Base-by-base conservation (phyloP, 1,140 invertebrate species). In the Cherax destructor region DNA sequence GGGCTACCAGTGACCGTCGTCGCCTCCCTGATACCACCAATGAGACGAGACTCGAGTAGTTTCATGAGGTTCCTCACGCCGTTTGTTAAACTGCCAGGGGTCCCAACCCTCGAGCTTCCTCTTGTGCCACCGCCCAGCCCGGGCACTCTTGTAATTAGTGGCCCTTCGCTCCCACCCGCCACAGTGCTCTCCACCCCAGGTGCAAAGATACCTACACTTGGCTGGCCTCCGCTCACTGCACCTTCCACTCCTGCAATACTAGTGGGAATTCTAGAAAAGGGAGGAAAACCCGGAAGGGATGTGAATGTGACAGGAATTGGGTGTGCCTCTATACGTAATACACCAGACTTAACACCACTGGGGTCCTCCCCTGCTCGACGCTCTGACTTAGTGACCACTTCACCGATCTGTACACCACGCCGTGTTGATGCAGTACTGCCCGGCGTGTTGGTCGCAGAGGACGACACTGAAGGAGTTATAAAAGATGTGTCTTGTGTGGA, bases 281-380 rank as follows among this genome's bases (percentile, higher is more conserved):
- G 30, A 47, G 88, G 88, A 21, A 90, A 90, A 0, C 88, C 88
- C 1, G 88, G 88, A 1, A 86, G 88, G 52, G 88, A 86, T 24
- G 81, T 78, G 77, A 91, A 91, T 16, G 88, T 91, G 81, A 91
- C 88, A 3, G 88, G 88, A 16, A 91, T 91, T n/a, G 88, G 88
- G 56, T 91, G 88, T 21, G 81, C 30, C 5, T 90, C 88, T 5
- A 77, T 11, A n/a, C 83, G 81, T 49, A 90, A 49, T 3, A 85
- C 18, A 7, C 88, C 83, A 18, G 88, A 91, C 16, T 85, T 84
- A 7, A 91, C 52, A 18, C 88, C 88, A 61, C 88, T 91, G 7
- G 88, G 88, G 24, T 91, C 88, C 88, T 91, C 88, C 10, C 88
- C 88, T 47, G 88, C 88, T 30, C 88, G n/a, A 11, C 88, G 50